Evolutionary conservation across 2,888 invertebrate genomes (phyloP).

Genomic region (Nomada ferruginata): DNA sequence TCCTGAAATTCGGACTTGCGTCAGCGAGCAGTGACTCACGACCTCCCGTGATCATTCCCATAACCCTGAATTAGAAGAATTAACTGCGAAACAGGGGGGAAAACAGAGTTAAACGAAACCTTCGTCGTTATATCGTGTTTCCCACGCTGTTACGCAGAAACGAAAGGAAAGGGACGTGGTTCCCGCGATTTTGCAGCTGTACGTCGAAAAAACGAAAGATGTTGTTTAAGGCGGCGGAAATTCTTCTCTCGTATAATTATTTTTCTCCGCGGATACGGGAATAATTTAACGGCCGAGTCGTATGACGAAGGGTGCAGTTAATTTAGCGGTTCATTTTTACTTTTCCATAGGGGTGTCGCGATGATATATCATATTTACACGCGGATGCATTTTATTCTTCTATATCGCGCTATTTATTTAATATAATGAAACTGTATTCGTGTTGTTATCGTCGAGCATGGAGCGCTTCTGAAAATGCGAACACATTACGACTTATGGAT

Average conservation of each 20-base stretch:
- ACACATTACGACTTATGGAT: background rate
- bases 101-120: constrained; percentile 64
- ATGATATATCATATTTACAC: too few relatives aligned
- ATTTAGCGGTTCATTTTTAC: too few relatives aligned
- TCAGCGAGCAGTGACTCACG: constrained; percentile 61
- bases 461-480: too few relatives aligned
- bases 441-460: background rate
- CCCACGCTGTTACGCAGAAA: constrained; percentile 52
- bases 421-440: too few relatives aligned
- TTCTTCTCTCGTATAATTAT: too few relatives aligned
- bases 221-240: background rate
- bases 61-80: constrained; percentile 78
- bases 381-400: too few relatives aligned
- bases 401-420: too few relatives aligned
- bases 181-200: constrained; percentile 19
- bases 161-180: constrained; percentile 30
- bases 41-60: constrained; percentile 70
- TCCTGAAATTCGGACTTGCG: constrained; percentile 41
- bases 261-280: too few relatives aligned
- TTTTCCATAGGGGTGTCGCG: too few relatives aligned
- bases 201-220: constrained; percentile 8
- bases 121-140: constrained; percentile 66
- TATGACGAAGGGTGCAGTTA: too few relatives aligned
- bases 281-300: too few relatives aligned
- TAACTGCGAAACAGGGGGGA: constrained; percentile 50